A percentile compares a stretch with the other conserved stretches of the same genome.
Evolutionary conservation across 2,113 vertebrate genomes (phyloP).

Genomic region (Chlorodrepanis virens): DNA sequence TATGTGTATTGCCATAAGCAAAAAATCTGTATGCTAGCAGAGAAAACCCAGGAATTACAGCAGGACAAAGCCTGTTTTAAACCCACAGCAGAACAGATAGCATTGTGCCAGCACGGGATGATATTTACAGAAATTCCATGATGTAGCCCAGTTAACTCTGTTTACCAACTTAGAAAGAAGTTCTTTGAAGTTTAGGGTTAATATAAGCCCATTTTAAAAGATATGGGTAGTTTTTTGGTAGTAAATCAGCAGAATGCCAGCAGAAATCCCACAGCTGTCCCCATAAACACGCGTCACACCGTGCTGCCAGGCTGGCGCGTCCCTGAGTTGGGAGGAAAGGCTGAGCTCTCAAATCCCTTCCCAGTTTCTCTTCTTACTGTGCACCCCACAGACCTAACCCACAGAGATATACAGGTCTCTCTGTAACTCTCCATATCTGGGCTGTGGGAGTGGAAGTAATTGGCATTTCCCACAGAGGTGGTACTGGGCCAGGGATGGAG

Average conservation of each 20-base stretch:
- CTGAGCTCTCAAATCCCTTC: neutral
- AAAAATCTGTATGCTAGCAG: neutral
- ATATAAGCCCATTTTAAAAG: neutral
- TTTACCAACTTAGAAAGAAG: neutral
- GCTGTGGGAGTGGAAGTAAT: neutral
- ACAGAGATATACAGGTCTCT: fast-evolving
- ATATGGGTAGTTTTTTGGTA: neutral
- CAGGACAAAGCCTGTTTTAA: neutral
- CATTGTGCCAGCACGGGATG: fast-evolving
- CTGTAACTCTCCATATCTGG: neutral
- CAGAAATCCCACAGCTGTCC: neutral
- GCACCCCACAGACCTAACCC: fast-evolving
- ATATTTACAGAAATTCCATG: neutral
- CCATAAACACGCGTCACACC: fast-evolving
- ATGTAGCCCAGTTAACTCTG: neutral
- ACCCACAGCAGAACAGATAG: neutral
- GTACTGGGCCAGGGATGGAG: neutral
- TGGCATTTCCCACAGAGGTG: neutral
- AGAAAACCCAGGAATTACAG: neutral
- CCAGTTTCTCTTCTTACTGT: neutral
- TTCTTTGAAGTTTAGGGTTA: neutral
- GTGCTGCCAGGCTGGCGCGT: neutral
- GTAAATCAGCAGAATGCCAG: neutral
- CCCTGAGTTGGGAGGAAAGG: neutral
- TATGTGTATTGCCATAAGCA: neutral